These are phyloP conservation scores for Ceramica pisi DNA, from an alignment of 2,888 invertebrate species.

Conservation along the genomic window DNA sequence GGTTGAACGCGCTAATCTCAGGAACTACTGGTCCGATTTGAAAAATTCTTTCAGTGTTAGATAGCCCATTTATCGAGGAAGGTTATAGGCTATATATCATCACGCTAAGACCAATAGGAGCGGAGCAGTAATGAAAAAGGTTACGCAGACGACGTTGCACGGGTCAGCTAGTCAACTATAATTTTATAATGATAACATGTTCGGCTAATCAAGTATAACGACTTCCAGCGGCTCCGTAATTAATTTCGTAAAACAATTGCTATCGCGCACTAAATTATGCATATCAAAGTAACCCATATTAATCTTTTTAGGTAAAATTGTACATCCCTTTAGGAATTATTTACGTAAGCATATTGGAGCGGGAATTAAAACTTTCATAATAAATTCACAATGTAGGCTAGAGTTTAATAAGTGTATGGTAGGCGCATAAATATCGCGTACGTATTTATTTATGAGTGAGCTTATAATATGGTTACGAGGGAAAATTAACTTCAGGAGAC, in stretches of 20 bases:
- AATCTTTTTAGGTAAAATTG: conserved; percentile 67
- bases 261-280: conserved; percentile 58
- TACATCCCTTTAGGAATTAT: conserved; percentile 59
- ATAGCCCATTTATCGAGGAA: no score
- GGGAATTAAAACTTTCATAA: conserved; percentile 68
- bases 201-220: conserved; percentile 23
- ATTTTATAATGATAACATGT: conserved; percentile 17
- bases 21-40: no score
- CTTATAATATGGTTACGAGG: conserved; percentile 45
- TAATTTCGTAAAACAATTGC: conserved; percentile 53
- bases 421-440: conserved; percentile 51
- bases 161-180: no score
- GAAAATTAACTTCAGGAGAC: conserved; percentile 35
- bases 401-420: conserved; percentile 54
- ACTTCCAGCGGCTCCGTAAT: conserved; percentile 39
- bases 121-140: no score
- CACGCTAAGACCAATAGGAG: no score
- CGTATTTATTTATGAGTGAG: conserved; percentile 55
- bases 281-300: conserved; percentile 55
- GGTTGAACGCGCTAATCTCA: no score
- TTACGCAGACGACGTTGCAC: no score
- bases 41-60: no score
- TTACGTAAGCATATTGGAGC: conserved; percentile 64
- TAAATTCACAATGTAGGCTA: conserved; percentile 62
- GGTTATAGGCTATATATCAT: no score